phyloP scores from a whole-genome alignment of 2,797 vertebrate species.

The Sebastes kiyomatsui region DNA sequence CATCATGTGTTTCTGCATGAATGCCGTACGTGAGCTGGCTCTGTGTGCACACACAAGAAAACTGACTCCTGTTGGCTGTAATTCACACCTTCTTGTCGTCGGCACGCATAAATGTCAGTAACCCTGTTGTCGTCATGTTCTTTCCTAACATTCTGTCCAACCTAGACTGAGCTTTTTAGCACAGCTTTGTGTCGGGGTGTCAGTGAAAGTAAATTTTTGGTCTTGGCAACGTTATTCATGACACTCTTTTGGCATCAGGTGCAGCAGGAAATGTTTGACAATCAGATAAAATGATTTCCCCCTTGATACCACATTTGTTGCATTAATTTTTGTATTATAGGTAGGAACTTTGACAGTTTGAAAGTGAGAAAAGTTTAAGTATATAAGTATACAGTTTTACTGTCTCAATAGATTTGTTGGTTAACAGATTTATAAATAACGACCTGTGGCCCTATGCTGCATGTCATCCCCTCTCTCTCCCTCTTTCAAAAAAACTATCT shows the following conservation, averaged over 20 bases:
- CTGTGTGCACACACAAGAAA: constrained; percentile 13
- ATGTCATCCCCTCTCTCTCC: too few relatives aligned
- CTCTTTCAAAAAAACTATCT: too few relatives aligned
- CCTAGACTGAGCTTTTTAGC: constrained; percentile 10
- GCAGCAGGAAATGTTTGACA: not conserved
- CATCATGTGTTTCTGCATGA: not conserved
- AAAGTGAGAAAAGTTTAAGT: not conserved
- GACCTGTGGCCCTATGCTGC: too few relatives aligned
- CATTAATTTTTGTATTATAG: not conserved
- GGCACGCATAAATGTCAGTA: constrained; percentile 48
- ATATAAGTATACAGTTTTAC: not conserved
- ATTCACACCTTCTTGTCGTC: constrained; percentile 63
- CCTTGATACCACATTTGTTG: not conserved
- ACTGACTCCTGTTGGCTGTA: constrained; percentile 29
- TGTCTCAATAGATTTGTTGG: not conserved
- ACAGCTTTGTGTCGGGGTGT: constrained; percentile 9
- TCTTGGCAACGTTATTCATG: not conserved
- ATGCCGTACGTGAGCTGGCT: constrained; percentile 3
- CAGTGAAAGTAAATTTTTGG: constrained; percentile 17
- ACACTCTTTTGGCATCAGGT: not conserved
- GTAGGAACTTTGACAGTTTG: not conserved
- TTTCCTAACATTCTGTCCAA: constrained; percentile 14
- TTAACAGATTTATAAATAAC: not conserved
- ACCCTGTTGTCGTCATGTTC: constrained; percentile 22
- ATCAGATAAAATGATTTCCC: not conserved